A percentile compares a stretch with the other conserved stretches of the same genome.
Conservation (phyloP, 2,888 invertebrate genomes). For the Urechis unicinctus region DNA sequence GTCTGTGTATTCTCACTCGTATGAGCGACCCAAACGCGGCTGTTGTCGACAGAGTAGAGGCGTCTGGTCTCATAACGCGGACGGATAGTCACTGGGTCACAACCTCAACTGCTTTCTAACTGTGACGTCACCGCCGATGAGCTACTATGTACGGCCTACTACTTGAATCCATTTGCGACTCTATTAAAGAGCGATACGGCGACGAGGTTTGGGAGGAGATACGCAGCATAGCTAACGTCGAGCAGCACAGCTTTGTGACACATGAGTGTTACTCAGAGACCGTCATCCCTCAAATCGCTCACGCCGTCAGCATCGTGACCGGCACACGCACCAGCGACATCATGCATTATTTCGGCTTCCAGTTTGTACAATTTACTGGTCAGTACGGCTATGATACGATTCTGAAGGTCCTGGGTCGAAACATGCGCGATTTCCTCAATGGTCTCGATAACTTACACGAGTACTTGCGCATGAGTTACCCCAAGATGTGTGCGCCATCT, state of each 20-base stretch:
- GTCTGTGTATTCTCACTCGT: no score
- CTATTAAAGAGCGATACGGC: slow-evolving; percentile 82
- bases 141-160: slow-evolving; percentile 96
- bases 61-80: no score
- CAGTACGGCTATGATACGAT: slow-evolving; percentile 84
- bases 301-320: slow-evolving; percentile 28
- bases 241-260: slow-evolving; percentile 65
- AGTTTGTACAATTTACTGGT: slow-evolving; percentile 86
- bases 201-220: slow-evolving; percentile 92
- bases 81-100: no score
- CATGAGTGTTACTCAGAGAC: slow-evolving; percentile 8
- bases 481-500: slow-evolving; percentile 80
- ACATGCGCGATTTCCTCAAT: slow-evolving; percentile 92
- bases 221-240: slow-evolving; percentile 68
- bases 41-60: no score
- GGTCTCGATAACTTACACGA: slow-evolving; percentile 92
- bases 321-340: slow-evolving; percentile 79
- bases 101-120: no score
- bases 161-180: slow-evolving; percentile 85
- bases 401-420: slow-evolving; percentile 61
- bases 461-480: slow-evolving; percentile 92
- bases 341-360: slow-evolving; percentile 88
- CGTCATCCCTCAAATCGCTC: neutral
- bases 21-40: no score
- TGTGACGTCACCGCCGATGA: no score